phyloP scores from a whole-genome alignment of 2,113 vertebrate species.

The Neogobius melanostomus region DNA sequence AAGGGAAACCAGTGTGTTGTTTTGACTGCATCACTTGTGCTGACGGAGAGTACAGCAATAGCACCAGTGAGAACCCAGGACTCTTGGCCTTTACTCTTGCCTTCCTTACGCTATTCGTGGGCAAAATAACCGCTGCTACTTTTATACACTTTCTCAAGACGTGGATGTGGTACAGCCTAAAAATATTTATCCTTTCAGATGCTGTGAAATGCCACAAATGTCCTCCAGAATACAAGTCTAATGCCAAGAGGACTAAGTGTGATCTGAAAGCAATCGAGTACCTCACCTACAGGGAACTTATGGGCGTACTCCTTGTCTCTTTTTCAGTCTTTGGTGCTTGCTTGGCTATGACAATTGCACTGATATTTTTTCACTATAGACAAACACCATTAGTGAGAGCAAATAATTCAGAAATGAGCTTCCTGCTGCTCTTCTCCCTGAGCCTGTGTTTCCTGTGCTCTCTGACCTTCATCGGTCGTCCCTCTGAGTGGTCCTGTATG shows the following conservation, averaged over 20 bases:
- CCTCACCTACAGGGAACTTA: conserved; percentile 72
- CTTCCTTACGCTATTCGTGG: conserved; percentile 53
- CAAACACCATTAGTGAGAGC: conserved; percentile 76
- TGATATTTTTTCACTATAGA: conserved; percentile 76
- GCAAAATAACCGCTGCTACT: conserved; percentile 55
- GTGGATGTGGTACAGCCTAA: conserved; percentile 61
- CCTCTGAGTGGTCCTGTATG: conserved; percentile 79
- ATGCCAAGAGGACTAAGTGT: conserved; percentile 69
- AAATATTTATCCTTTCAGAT: conserved; percentile 77
- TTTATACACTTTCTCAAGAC: conserved; percentile 54
- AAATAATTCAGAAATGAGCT: conserved; percentile 79
- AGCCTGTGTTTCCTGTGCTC: conserved; percentile 77
- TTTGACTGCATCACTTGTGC: conserved; percentile 79
- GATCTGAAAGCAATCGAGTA: conserved; percentile 76
- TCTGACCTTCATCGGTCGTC: conserved; percentile 72
- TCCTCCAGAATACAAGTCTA: conserved; percentile 77
- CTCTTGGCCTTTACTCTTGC: conserved; percentile 61
- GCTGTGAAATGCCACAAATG: conserved; percentile 77
- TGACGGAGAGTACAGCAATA: conserved; percentile 77
- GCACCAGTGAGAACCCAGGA: conserved; percentile 76
- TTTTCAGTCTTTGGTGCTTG: conserved; percentile 75
- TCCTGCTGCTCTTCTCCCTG: conserved; percentile 75
- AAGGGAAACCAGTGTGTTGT: conserved; percentile 78
- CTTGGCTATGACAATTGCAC: conserved; percentile 64
- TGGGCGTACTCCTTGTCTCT: conserved; percentile 72